Evolutionary conservation across 1,140 invertebrate species (phyloP).

Genomic region (Euborellia annulipes): DNA sequence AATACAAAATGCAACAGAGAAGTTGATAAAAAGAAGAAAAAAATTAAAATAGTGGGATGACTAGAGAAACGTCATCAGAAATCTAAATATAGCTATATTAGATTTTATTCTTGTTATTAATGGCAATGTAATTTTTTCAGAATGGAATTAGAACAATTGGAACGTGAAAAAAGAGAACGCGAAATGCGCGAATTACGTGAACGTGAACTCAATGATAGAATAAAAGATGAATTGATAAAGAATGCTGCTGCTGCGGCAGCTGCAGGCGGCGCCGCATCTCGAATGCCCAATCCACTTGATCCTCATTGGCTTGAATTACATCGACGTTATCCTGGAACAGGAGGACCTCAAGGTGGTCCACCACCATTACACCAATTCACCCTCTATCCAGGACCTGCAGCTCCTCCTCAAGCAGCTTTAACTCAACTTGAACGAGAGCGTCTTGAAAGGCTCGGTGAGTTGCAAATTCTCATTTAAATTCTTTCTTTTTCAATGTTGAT

Average conservation of each 20-base stretch:
- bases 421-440: slow-evolving; percentile 75
- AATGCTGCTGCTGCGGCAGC: slow-evolving; percentile 29
- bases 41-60: too few relatives aligned
- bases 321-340: slow-evolving; percentile 37
- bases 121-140: slow-evolving; percentile 18
- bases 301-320: slow-evolving; percentile 85
- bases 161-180: slow-evolving; percentile 66
- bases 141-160: slow-evolving; percentile 64
- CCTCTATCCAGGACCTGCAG: slow-evolving; percentile 35
- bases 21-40: too few relatives aligned
- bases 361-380: slow-evolving; percentile 37
- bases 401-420: slow-evolving; percentile 33
- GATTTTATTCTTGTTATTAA: slow-evolving; percentile 7
- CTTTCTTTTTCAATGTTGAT: too few relatives aligned
- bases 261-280: slow-evolving; percentile 31
- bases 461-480: too few relatives aligned
- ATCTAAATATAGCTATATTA: too few relatives aligned
- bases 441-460: slow-evolving; percentile 56
- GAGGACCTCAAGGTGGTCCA: slow-evolving; percentile 12
- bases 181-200: slow-evolving; percentile 74
- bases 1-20: too few relatives aligned
- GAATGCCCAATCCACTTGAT: slow-evolving; percentile 51
- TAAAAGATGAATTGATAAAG: slow-evolving; percentile 72
- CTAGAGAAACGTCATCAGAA: too few relatives aligned
- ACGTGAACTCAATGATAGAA: slow-evolving; percentile 61